Evolutionary conservation across 2,797 vertebrate genomes (phyloP).

Genomic region (Lophotriccus pileatus): DNA sequence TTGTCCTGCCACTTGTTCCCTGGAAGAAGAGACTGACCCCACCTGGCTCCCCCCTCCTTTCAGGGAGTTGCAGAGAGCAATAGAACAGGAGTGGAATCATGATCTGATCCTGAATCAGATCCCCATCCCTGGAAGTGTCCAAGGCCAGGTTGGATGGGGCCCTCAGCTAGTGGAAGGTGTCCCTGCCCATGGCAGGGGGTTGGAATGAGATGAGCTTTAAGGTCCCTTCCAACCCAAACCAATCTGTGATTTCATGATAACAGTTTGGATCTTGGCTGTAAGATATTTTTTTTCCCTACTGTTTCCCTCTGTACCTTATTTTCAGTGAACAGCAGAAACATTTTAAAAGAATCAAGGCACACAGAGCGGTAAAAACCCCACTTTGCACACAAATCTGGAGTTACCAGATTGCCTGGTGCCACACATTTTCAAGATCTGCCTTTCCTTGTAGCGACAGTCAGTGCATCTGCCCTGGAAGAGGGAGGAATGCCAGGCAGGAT

Average conservation of each 20-base stretch:
- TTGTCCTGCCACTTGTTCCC: not conserved
- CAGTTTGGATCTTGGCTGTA: not conserved
- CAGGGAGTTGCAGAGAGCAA: not conserved
- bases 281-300: not conserved
- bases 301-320: not conserved
- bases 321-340: not conserved
- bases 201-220: not conserved
- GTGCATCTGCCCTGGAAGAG: slow-evolving; percentile 10
- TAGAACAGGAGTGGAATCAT: not conserved
- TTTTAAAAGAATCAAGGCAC: not conserved
- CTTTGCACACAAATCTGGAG: not conserved
- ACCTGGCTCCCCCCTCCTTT: not conserved
- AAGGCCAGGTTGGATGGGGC: accelerated
- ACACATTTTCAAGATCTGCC: not conserved
- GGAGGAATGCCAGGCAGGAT: not conserved
- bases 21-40: accelerated
- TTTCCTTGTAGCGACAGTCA: not conserved
- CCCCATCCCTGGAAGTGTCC: not conserved
- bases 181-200: not conserved
- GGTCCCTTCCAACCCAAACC: not conserved
- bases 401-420: not conserved
- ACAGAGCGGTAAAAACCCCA: not conserved
- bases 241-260: not conserved
- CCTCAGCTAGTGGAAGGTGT: accelerated
- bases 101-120: not conserved